phyloP scores from a whole-genome alignment of 2,113 vertebrate genomes.

The Antennarius striatus region DNA sequence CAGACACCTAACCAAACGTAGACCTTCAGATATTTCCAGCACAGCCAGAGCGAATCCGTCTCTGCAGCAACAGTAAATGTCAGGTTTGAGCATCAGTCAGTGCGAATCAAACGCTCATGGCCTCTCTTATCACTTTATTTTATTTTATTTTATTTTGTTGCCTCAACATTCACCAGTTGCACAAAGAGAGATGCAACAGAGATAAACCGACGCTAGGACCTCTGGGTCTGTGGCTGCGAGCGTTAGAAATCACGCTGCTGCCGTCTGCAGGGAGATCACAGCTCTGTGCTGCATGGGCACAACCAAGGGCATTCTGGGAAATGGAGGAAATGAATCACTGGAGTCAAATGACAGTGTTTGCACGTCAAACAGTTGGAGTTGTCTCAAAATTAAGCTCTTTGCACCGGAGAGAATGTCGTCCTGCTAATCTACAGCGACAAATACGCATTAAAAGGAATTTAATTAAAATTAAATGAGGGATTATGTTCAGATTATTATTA shows the following conservation, averaged over 20 bases:
- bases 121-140: constrained; percentile 19
- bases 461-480: too few species aligned
- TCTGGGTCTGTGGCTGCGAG: constrained; percentile 3
- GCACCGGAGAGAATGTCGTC: too few species aligned
- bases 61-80: constrained; percentile 32
- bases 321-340: constrained; percentile 19
- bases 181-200: constrained; percentile 11
- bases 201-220: constrained; percentile 11
- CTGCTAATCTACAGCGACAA: too few species aligned
- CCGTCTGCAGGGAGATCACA: too few species aligned
- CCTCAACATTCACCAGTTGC: constrained; percentile 5
- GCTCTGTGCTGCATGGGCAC: too few species aligned
- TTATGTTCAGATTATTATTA: too few species aligned
- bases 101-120: constrained; percentile 32
- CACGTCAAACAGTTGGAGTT: too few species aligned
- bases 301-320: constrained; percentile 16
- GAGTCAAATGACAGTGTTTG: too few species aligned
- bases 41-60: not conserved
- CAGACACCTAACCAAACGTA: not conserved
- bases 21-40: constrained; percentile 32
- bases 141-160: too few species aligned
- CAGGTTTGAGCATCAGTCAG: constrained; percentile 33
- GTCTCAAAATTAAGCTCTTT: too few species aligned
- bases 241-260: not conserved
- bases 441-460: too few species aligned